Evolutionary conservation across 2,113 vertebrate genomes (phyloP), one percentile per base, ranked within the genome.

Genomic region (Ochotona princeps): DNA sequence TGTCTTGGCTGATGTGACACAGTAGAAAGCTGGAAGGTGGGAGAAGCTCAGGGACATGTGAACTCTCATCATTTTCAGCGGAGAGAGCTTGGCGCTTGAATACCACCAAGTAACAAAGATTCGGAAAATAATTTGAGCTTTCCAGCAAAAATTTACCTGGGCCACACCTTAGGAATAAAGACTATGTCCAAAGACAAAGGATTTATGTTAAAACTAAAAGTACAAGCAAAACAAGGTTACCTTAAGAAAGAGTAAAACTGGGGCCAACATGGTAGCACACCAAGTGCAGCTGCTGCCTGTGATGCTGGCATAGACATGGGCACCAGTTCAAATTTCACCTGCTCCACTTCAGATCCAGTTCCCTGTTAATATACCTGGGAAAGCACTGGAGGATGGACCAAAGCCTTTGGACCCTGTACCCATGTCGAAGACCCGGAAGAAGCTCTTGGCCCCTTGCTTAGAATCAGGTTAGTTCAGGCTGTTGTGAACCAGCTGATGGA

Each of bases 171-270:
- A 72, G 26, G 21, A 80, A 25, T 74, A 67, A 80, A 84, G 49
- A 60, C 38, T 92, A 35, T 76, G 28, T 63, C 49, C 28, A 81
- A 54, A 86, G 32, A 81, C 26, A 81, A 92, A 73, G 10, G 35
- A 51, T 73, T 89, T 30, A 74, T 49, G 47, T 35, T 72, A 89
- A 89, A n/a, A 80, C 13, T 66, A 54, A 95, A 47, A 81, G 49
- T n/a, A 81, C 60, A 92, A 70, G 26, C 69, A 69, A 94, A 84
- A 44, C 8, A 86, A 2, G 44, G 28, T 14, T 32, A 75, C 38
- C 20, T 65, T 30, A 28, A 89, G 8, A 89, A 74, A 67, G 17
- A 73, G 18, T 32, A 60, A 60, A 92, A 57, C 12, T 25, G 89
- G 44, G 11, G 32, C 69, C 74, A 44, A 44, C 38, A 44, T 44